Evolutionary conservation across 2,113 vertebrate species (phyloP).

Genomic region (Uropsilus gracilis): DNA sequence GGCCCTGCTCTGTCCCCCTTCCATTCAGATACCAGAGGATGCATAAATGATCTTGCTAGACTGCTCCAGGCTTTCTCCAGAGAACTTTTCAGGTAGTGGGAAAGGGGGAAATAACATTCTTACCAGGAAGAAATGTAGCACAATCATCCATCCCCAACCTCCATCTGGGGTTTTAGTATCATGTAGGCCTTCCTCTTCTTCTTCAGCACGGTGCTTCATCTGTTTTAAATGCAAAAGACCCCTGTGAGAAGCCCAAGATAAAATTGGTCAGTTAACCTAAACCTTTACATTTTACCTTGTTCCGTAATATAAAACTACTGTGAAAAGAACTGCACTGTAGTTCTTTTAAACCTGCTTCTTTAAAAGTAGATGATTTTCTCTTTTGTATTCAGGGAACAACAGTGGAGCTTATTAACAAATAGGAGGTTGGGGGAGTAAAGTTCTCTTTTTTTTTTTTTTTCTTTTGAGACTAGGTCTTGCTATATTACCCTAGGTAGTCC

Average conservation of each 20-base stretch:
- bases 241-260: constrained; percentile 22
- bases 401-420: no score
- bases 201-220: constrained; percentile 56
- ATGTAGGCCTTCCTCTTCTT: constrained; percentile 38
- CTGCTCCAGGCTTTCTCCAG: not conserved
- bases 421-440: no score
- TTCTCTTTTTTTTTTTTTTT: no score
- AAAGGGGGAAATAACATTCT: constrained; percentile 42
- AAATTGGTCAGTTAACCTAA: not conserved
- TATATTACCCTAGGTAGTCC: no score
- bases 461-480: no score
- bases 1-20: not conserved
- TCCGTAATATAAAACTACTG: not conserved
- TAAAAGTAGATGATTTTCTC: not conserved
- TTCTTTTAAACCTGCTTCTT: not conserved
- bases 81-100: not conserved
- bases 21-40: not conserved
- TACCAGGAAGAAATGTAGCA: constrained; percentile 97
- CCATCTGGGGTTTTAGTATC: constrained; percentile 86
- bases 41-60: not conserved
- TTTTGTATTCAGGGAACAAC: not conserved
- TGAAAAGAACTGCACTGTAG: not conserved
- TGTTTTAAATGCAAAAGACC: not conserved
- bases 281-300: not conserved
- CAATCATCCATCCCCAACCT: constrained; percentile 94